Base-by-base conservation (phyloP, 2,797 vertebrate genomes). In the Trachurus trachurus region DNA sequence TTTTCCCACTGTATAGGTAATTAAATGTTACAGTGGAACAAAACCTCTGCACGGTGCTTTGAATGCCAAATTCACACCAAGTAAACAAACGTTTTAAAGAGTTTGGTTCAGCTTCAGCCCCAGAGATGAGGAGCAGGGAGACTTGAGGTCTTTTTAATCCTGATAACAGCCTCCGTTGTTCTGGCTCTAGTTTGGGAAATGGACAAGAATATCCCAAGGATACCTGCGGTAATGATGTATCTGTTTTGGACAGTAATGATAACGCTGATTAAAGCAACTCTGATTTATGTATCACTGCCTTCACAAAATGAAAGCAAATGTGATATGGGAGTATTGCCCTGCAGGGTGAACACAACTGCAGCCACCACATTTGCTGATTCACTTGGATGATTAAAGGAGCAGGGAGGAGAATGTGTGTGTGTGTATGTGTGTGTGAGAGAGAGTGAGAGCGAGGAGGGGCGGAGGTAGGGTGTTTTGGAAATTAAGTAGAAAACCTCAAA, bases 181-280 rank as follows among this genome's bases (percentile, higher is more conserved):
- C 53, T 59, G 37, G n/a, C 22, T 60, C 17, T 19, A 21, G 26
- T 29, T 45, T 64, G 26, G 64, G 52, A 7, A 13, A 34, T 59
- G 37, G 40, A 73, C 21, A 53, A 74, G 59, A 42, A 50, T 22
- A 57, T 66, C 81, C 63, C 57, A 62, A 66, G 71, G 66, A 74
- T 71, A 82, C 65, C 74, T 73, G 65, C 60, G 56, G 60, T 66
- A 60, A 78, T 61, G 31, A 64, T 60, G 52, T 7, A 17, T 72
- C 45, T 64, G 74, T 60, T 77, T 49, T 69, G 70, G 75, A 70
- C 56, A n/a, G 56, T 29, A 44, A 62, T 45, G 56, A 70, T 57
- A 62, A 78, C 13, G 1, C 37, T 70, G 71, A 78, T 78, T 78
- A 78, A 74, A 42, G 54, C 50, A 16, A 12, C 44, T 47, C 34